phyloP scores from a whole-genome alignment of 2,113 vertebrate genomes.

The Prietella phreatophila region DNA sequence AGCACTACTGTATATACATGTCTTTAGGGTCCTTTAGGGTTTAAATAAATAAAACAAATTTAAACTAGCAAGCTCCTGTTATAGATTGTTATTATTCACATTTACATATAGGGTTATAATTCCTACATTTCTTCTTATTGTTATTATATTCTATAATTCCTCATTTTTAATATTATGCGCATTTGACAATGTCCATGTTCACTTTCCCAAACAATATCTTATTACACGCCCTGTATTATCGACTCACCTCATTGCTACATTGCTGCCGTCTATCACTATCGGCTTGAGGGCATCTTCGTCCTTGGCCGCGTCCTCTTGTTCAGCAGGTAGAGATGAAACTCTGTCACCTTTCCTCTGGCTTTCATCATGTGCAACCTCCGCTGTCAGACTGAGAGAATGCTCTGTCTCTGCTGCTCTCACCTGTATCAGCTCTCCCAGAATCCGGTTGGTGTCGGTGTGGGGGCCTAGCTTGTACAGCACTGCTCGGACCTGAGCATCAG shows the following conservation, averaged over 20 bases:
- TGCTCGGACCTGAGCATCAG: slow-evolving; percentile 75
- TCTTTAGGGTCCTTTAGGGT: too few species aligned
- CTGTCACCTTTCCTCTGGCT: slow-evolving; percentile 40
- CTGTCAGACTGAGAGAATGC: slow-evolving; percentile 58
- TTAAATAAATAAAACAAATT: too few species aligned
- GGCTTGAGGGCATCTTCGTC: slow-evolving; percentile 77
- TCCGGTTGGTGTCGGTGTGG: slow-evolving; percentile 78
- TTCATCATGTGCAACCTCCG: slow-evolving; percentile 68
- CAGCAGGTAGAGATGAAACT: slow-evolving; percentile 46
- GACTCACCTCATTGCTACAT: slow-evolving; percentile 92
- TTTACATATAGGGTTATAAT: neutral
- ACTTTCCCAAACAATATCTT: neutral
- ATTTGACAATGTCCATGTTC: neutral
- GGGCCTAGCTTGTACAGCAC: slow-evolving; percentile 81
- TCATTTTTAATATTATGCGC: neutral
- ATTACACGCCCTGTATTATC: neutral
- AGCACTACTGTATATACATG: too few species aligned
- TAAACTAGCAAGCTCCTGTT: neutral
- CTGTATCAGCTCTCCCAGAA: slow-evolving; percentile 86
- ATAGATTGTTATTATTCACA: neutral
- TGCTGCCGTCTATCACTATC: slow-evolving; percentile 92
- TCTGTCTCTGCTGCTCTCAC: slow-evolving; percentile 57
- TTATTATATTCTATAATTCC: neutral
- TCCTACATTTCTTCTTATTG: too few species aligned
- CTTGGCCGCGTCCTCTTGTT: slow-evolving; percentile 52